Conservation (phyloP, 2,888 invertebrate genomes). For the Diploptera punctata region DNA sequence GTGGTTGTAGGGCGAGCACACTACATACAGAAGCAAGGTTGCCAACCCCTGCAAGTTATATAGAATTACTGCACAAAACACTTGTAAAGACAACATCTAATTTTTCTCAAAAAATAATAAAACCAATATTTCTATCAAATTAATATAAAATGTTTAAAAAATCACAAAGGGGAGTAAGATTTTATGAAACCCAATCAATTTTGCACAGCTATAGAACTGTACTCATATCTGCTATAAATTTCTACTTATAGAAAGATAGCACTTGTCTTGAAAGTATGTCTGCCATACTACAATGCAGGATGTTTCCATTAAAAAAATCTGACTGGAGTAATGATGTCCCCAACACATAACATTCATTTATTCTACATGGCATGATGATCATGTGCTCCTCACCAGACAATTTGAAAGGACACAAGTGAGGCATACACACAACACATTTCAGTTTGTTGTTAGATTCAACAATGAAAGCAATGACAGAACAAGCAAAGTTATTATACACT, state of each 20-base stretch:
- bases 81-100: conserved; percentile 29
- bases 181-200: conserved; percentile 14
- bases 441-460: neutral
- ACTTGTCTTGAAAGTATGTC: neutral
- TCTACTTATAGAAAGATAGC: conserved; percentile 12
- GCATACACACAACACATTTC: conserved; percentile 6
- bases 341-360: neutral
- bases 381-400: conserved; percentile 12
- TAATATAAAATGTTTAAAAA: conserved; percentile 16
- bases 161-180: conserved; percentile 14
- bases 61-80: conserved; percentile 33
- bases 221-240: conserved; percentile 8
- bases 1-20: conserved; percentile 24
- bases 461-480: conserved; percentile 3
- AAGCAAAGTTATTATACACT: too few relatives aligned
- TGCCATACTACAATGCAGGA: too few relatives aligned
- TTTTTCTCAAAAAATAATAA: conserved; percentile 18
- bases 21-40: conserved; percentile 31
- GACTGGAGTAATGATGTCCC: neutral
- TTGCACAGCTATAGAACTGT: conserved; percentile 16
- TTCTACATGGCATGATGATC: neutral
- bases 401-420: conserved; percentile 13
- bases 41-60: conserved; percentile 32
- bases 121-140: conserved; percentile 16
- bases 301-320: too few relatives aligned